phyloP scores from a whole-genome alignment of 2,888 invertebrate species.

The Lasioglossum leucozonium region DNA sequence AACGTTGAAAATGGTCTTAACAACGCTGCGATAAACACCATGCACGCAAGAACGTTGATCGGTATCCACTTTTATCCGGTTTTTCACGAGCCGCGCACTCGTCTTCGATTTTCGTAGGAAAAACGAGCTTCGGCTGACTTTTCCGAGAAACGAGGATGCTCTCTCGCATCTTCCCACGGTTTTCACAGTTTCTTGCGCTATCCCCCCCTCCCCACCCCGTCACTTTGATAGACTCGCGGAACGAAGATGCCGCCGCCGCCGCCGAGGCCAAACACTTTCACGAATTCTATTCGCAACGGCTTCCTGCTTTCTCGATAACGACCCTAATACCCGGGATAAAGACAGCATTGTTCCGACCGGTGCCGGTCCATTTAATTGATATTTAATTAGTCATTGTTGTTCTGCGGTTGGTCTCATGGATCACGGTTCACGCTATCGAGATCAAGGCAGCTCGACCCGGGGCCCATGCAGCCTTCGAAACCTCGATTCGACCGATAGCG shows the following conservation, averaged over 20 bases:
- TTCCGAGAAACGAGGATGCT: constrained; percentile 12
- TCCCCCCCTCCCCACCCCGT: too few species aligned
- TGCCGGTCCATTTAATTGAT: constrained; percentile 70
- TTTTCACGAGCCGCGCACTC: neutral
- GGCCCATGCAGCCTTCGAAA: constrained; percentile 21
- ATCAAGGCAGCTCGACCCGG: constrained; percentile 48
- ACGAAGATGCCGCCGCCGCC: neutral
- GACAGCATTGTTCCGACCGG: constrained; percentile 59
- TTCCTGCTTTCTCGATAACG: constrained; percentile 63
- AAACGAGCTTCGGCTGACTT: neutral
- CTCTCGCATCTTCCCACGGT: constrained; percentile 9
- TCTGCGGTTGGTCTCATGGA: constrained; percentile 37
- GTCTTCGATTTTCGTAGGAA: constrained; percentile 17
- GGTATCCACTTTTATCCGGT: neutral
- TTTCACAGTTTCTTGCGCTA: neutral
- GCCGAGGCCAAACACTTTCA: constrained; percentile 63
- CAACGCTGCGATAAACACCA: neutral
- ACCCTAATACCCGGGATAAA: constrained; percentile 39
- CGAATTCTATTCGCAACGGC: constrained; percentile 59
- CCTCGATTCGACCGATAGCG: constrained; percentile 21
- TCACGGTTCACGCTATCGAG: constrained; percentile 38
- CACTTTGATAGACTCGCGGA: neutral
- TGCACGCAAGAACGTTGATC: neutral
- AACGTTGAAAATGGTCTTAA: neutral
- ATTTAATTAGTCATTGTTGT: constrained; percentile 77